Conservation (phyloP, 2,888 invertebrate genomes). For the Strigamia transsilvanica region DNA sequence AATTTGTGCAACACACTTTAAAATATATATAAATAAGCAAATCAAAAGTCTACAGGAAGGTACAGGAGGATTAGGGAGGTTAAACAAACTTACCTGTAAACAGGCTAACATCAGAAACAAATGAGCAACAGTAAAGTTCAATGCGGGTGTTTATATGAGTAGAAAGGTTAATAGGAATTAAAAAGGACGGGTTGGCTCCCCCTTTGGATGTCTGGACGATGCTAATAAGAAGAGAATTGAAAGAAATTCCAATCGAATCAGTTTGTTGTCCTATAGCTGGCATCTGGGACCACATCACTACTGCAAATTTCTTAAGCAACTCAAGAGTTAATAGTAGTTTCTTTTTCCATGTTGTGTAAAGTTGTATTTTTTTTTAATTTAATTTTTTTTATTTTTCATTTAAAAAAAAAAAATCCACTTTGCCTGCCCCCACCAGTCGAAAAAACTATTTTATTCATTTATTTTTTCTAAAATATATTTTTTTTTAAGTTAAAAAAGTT, state of each 20-base stretch:
- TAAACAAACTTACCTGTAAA: constrained; percentile 26
- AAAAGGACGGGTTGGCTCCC: constrained; percentile 37
- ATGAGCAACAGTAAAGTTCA: constrained; percentile 41
- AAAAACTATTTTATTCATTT: background rate
- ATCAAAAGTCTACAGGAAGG: constrained; percentile 39
- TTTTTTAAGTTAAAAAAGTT: background rate
- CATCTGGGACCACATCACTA: constrained; percentile 38
- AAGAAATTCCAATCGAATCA: constrained; percentile 48
- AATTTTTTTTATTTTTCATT: background rate
- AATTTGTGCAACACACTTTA: constrained; percentile 3
- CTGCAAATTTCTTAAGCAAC: constrained; percentile 45
- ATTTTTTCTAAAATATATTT: background rate
- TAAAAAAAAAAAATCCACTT: constrained; percentile 13
- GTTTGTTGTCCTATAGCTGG: constrained; percentile 27
- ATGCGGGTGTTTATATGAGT: constrained; percentile 30
- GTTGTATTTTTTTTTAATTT: background rate
- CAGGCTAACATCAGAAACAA: constrained; percentile 31
- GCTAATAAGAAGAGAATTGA: constrained; percentile 46
- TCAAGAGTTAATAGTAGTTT: constrained; percentile 19
- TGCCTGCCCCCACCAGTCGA: constrained; percentile 23
- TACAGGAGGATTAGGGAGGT: background rate
- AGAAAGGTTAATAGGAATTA: constrained; percentile 17
- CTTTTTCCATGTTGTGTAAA: constrained; percentile 28
- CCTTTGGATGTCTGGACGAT: constrained; percentile 30
- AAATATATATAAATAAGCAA: constrained; percentile 21